Base-by-base conservation (phyloP, 2,888 invertebrate species). In the Mystacides longicornis region DNA sequence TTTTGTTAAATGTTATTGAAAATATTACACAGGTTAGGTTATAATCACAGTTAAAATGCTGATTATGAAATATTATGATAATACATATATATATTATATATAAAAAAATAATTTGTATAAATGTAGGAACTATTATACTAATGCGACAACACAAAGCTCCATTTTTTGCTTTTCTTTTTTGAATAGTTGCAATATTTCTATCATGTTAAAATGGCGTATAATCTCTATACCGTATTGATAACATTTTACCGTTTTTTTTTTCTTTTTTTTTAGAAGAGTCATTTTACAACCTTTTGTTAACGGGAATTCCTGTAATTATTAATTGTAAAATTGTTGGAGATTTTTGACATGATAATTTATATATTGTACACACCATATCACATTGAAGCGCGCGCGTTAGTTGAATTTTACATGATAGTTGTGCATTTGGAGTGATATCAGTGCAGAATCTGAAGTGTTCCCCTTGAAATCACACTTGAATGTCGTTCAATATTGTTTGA, bases 1-100 rank as follows among this genome's bases (percentile, higher is more conserved):
- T 70, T 67, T 69, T 71, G 70, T 72, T 71, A 71, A 71, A 71
- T 73, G 73, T 56, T 55, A 54, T 51, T 73, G 72, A 73, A 71
- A 70, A 71, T 74, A 74, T 73, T 73, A 70, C 74, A 52, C 55
- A 55, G 52, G 43, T 37, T 52, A 51, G 53, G 49, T n/a, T n/a
- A 53, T 47, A 49, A 49, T 52, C 51, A 48, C 52, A 51, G 50
- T 22, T 45, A 43, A 27, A 42, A 22, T 19, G 42, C 45, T n/a
- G 22, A 48, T 48, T 19, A 42, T 19, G 20, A 20, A 51, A 37
- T 50, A 27, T 37, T 37, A 37, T 37, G 14, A 11, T 37, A 37
- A n/a, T n/a, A n/a, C n/a, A n/a, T n/a, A n/a, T n/a, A n/a, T n/a
- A n/a, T n/a, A n/a, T n/a, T 37, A 50, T 46, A 50, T 43, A 54